Conservation (phyloP, 1,140 invertebrate genomes). For the Heterodera schachtii region DNA sequence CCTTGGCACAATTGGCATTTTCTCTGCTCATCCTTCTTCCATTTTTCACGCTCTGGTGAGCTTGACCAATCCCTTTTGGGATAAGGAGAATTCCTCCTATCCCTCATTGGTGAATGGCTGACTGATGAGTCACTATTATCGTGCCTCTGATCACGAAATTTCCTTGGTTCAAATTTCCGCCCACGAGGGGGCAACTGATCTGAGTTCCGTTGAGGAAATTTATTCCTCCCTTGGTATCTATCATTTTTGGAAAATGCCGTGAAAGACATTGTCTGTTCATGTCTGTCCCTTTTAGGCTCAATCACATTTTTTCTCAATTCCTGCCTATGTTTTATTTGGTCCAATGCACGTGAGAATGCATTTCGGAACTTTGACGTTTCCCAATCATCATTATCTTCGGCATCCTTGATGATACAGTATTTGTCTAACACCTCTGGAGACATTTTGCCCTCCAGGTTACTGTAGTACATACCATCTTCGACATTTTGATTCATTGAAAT, state of each 20-base stretch:
- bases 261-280: constrained; percentile 4
- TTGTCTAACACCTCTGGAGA: constrained; percentile 1
- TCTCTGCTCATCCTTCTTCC: no score
- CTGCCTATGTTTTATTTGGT: constrained; percentile 1
- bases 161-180: neutral
- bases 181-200: neutral
- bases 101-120: no score
- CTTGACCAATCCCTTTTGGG: no score
- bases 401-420: neutral
- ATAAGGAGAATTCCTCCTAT: no score
- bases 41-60: no score
- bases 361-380: neutral
- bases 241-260: neutral
- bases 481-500: neutral
- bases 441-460: constrained; percentile 1
- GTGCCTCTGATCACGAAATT: neutral
- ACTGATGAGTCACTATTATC: no score
- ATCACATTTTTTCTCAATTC: neutral
- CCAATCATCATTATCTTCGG: constrained; percentile 18
- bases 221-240: constrained; percentile 6
- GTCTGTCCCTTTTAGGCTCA: neutral
- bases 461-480: neutral
- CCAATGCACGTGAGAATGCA: neutral
- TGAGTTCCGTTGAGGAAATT: no score
- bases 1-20: neutral